Conservation (phyloP, 1,140 invertebrate genomes). For the Caenorhabditis latens region DNA sequence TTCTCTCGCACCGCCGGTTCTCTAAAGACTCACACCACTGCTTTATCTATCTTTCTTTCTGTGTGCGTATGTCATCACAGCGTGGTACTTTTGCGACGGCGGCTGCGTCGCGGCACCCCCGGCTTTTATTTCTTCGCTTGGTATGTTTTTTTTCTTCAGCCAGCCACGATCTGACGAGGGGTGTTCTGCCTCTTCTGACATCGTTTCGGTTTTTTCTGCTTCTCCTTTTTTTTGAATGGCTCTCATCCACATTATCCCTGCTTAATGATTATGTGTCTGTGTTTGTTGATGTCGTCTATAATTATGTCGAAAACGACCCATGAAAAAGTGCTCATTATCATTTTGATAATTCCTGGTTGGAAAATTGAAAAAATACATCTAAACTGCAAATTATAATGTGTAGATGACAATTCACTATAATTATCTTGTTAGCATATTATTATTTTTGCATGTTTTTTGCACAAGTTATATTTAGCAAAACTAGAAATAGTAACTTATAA, state of each 20-base stretch:
- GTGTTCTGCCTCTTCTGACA: slow-evolving; percentile 2
- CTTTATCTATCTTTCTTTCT: slow-evolving; percentile 33
- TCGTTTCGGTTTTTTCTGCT: slow-evolving; percentile 1
- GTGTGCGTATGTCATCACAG: slow-evolving; percentile 50
- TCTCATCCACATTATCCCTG: not conserved
- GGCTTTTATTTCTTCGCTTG: slow-evolving; percentile 25
- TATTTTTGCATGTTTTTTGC: too few species aligned
- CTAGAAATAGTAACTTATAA: too few species aligned
- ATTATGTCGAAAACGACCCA: not conserved
- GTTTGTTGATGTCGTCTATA: not conserved
- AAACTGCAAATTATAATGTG: too few species aligned
- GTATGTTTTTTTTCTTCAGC: slow-evolving; percentile 18
- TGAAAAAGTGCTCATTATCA: too few species aligned
- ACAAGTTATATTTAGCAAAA: too few species aligned
- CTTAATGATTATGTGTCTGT: not conserved
- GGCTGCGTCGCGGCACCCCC: slow-evolving; percentile 10
- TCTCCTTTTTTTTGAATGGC: not conserved
- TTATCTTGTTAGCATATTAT: too few species aligned
- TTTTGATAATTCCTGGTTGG: too few species aligned
- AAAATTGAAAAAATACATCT: too few species aligned
- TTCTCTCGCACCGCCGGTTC: slow-evolving; percentile 7
- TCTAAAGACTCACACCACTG: slow-evolving; percentile 32
- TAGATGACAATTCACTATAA: too few species aligned
- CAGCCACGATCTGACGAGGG: not conserved
- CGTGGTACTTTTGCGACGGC: slow-evolving; percentile 26